Base-by-base conservation (phyloP, 2,113 vertebrate genomes). In the Lophius piscatorius region DNA sequence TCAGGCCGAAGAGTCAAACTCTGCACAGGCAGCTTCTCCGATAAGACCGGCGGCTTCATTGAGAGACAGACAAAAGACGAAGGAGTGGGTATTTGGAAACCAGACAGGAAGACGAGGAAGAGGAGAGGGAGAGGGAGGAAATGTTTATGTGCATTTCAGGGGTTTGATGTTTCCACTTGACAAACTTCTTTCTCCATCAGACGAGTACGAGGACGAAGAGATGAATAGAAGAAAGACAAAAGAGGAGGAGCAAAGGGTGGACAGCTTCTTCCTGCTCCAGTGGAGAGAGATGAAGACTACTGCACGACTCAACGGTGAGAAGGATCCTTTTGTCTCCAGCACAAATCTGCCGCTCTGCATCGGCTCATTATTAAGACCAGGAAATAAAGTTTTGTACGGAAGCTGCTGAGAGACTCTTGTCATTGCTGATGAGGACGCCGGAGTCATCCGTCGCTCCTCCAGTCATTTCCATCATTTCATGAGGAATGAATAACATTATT, bases 151-250 rank as follows among this genome's bases (percentile, higher is more conserved):
- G 61, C 69, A 29, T 71, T 51, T 71, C 39, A 56, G 51, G 17
- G 17, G 48, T 63, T 49, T 44, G 31, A 82, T 66, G 66, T 77
- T 76, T 58, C 39, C 63, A 81, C 82, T 68, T 70, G n/a, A n/a
- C n/a, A n/a, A n/a, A n/a, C 74, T 74, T 63, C 40, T 64, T 71
- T 76, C 45, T 33, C 65, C 66, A 79, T 79, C 72, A 76, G 62
- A 81, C 63, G 61, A 51, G 57, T 70, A 63, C 70, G 63, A 39
- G 72, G 52, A 84, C 29, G 55, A 38, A 41, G 18, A 36, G 56
- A 84, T 62, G 66, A 84, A 81, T 74, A 69, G 59, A 38, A 23
- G 42, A n/a, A 64, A 60, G 78, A 87, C 76, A 84, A 82, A 77
- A 46, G 45, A 76, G 74, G 73, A 70, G 74, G 73, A 76, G 67